Evolutionary conservation across 2,113 vertebrate genomes (phyloP).

Genomic region (Saccopteryx leptura): DNA sequence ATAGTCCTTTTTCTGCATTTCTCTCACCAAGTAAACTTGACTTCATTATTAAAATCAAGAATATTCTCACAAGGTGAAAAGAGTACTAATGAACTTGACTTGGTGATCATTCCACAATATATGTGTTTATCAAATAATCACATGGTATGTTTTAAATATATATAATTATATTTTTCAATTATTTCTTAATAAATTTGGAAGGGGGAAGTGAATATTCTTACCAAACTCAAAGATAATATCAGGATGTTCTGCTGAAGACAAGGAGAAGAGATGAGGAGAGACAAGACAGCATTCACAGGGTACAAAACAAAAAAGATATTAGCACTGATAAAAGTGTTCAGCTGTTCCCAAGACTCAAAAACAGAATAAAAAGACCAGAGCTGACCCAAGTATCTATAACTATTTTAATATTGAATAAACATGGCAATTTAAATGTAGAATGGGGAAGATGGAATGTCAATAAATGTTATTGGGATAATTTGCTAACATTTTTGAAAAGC

Average conservation of each 20-base stretch:
- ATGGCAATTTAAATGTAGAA: not conserved
- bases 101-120: not conserved
- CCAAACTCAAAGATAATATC: not conserved
- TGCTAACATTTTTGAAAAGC: not conserved
- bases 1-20: not conserved
- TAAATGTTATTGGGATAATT: not conserved
- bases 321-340: not conserved
- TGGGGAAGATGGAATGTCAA: not conserved
- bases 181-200: not conserved
- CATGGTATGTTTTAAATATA: not conserved
- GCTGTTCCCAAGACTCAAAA: not conserved
- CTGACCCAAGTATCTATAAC: not conserved
- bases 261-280: not conserved
- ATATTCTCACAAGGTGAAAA: not conserved
- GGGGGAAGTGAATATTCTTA: not conserved
- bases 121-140: not conserved
- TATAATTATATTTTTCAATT: not conserved
- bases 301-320: not conserved
- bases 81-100: not conserved
- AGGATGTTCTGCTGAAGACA: not conserved
- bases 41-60: conserved; percentile 59
- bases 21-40: not conserved
- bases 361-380: conserved; percentile 9
- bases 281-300: not conserved
- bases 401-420: conserved; percentile 47